phyloP scores from a whole-genome alignment of 2,113 vertebrate species.

The Panthera uncia region DNA sequence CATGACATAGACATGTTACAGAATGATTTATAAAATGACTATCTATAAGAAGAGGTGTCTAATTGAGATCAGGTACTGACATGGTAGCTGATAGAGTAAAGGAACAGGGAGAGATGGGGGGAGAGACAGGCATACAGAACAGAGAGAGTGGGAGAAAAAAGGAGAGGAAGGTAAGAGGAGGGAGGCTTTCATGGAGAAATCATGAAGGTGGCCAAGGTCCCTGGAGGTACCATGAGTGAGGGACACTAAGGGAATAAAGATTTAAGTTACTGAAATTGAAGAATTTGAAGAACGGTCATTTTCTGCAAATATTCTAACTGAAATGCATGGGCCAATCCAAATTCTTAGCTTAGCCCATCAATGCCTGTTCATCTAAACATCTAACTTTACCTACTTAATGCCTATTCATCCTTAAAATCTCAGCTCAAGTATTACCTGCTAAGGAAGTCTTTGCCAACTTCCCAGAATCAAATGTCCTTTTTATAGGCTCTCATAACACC shows the following conservation, averaged over 20 bases:
- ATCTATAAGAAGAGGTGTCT: not conserved
- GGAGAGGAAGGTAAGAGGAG: not conserved
- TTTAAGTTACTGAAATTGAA: not conserved
- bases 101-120: no score
- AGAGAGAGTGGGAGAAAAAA: not conserved
- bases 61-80: not conserved
- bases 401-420: not conserved
- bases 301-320: not conserved
- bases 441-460: not conserved
- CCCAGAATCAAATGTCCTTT: not conserved
- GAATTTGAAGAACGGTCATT: not conserved
- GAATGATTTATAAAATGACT: not conserved
- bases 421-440: not conserved
- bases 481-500: fast-evolving
- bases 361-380: not conserved
- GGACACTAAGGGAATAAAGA: not conserved
- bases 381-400: not conserved
- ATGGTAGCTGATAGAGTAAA: fast-evolving
- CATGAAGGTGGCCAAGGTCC: not conserved
- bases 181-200: not conserved
- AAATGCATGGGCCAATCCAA: not conserved
- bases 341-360: not conserved
- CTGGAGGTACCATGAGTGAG: not conserved
- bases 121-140: not conserved
- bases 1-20: not conserved